Evolutionary conservation across 1,140 invertebrate species (phyloP), one percentile per base, ranked within the genome.

Genomic region (Hirudo medicinalis): DNA sequence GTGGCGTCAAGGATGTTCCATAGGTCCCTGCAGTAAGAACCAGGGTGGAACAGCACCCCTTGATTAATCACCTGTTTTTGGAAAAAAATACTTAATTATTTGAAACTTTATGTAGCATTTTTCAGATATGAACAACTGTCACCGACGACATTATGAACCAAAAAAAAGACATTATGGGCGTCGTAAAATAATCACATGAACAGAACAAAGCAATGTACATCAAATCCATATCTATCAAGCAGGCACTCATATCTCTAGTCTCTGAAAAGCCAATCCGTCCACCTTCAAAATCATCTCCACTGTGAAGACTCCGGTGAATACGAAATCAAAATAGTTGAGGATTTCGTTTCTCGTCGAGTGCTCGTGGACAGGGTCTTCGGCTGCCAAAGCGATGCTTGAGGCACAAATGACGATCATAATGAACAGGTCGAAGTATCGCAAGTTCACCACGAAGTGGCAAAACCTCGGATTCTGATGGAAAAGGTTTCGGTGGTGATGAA

Each of bases 291-390:
- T 86, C 93, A 99, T 96, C 86, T 99, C 97, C 82, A 98, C 88
- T 67, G 96, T 95, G 85, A 99, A 99, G 75, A 99, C 95, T 76
- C 92, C 92, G 74, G 97, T 99, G 85, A 99, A 99, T 78, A 93
- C 94, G 85, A 97, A 97, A 87, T 99, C 97, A 85, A 99, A 95
- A 83, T 94, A 94, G 82, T 97, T 94, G 75, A 99, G 86, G 76
- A 97, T 88, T 77, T 86, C 85, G 82, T 99, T 99, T 79, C 90
- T 87, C 72, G 86, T 83, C 75, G 91, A 79, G 9, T 78, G 90
- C 72, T 91, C 86, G 82, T 96, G 92, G 70, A 99, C 95, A 66
- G 97, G 97, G 85, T 99, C 94, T 86, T 99, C 97, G 74, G 94
- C 93, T 73, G 97, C 96, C 80, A 99, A 87, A 77, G 97, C 94